Conservation (phyloP, 2,888 invertebrate genomes). For the Ochlodes sylvanus region DNA sequence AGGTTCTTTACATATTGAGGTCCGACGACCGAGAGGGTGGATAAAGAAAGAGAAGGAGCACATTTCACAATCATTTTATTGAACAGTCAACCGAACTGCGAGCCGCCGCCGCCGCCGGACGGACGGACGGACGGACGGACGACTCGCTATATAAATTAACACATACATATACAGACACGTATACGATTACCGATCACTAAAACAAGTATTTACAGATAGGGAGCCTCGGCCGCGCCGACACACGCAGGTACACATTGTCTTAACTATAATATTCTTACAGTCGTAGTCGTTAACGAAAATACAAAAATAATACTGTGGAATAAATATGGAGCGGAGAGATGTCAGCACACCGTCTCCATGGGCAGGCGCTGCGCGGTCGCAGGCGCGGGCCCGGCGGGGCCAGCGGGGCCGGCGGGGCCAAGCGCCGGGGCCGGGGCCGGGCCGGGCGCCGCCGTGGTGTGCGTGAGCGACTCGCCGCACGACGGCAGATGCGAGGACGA, state of each 20-base stretch:
- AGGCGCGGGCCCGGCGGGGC: conserved; percentile 76
- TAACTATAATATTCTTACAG: conserved; percentile 40
- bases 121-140: conserved; percentile 48
- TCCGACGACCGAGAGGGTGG: background rate
- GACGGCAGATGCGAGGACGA: conserved; percentile 94
- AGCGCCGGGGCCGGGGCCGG: conserved; percentile 85
- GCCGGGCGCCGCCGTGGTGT: conserved; percentile 89
- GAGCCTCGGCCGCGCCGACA: conserved; percentile 41
- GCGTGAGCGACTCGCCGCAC: conserved; percentile 90
- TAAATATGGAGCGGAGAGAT: conserved; percentile 63
- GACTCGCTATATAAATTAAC: conserved; percentile 49
- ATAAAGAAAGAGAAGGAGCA: conserved; percentile 1
- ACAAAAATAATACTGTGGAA: conserved; percentile 79
- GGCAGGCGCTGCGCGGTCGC: conserved; percentile 82
- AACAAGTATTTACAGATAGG: conserved; percentile 45
- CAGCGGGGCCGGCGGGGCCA: too few species aligned
- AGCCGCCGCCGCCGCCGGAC: conserved; percentile 48
- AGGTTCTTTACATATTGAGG: too few species aligned
- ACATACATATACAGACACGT: conserved; percentile 49
- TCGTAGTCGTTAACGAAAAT: conserved; percentile 65
- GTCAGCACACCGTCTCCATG: conserved; percentile 87
- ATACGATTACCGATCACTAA: conserved; percentile 45
- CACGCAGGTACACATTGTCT: conserved; percentile 38
- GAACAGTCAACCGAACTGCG: conserved; percentile 69
- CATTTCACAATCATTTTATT: conserved; percentile 59